These are phyloP conservation scores for Empidonax alnorum DNA, from an alignment of 2,113 vertebrate species.

Conservation along the genomic window DNA sequence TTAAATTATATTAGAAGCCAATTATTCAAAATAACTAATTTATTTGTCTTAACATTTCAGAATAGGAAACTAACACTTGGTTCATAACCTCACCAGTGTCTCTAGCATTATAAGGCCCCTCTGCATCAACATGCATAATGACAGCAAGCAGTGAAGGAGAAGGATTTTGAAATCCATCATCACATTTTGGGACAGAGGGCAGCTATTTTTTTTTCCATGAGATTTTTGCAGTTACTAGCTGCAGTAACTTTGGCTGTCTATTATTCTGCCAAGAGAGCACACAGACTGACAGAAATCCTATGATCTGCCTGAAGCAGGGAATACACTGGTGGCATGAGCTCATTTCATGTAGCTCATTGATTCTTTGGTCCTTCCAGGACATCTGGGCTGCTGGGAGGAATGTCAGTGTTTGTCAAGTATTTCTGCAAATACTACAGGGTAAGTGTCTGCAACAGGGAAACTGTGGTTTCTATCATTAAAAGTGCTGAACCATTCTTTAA, in stretches of 20 bases:
- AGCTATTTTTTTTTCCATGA: neutral
- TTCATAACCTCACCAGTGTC: neutral
- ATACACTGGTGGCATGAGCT: neutral
- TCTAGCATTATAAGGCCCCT: neutral
- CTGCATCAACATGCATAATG: neutral
- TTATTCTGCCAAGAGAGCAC: neutral
- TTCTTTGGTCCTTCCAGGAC: neutral
- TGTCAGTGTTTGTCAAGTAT: neutral
- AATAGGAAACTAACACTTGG: rapidly evolving
- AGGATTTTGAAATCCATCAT: neutral
- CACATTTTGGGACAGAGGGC: neutral
- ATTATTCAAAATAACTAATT: neutral
- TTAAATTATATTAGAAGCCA: neutral
- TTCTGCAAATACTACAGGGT: neutral
- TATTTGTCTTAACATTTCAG: neutral
- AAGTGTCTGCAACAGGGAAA: neutral
- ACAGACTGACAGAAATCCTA: neutral
- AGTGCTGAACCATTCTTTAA: neutral
- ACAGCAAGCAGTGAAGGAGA: neutral
- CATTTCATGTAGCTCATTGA: neutral
- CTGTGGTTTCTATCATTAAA: neutral
- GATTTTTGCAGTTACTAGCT: neutral
- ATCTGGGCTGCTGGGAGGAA: neutral
- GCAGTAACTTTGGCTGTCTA: neutral
- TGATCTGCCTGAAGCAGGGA: neutral